These are phyloP conservation scores for Drosophila tanythrix DNA, from an alignment of 2,888 invertebrate genomes.

Conservation along the genomic window DNA sequence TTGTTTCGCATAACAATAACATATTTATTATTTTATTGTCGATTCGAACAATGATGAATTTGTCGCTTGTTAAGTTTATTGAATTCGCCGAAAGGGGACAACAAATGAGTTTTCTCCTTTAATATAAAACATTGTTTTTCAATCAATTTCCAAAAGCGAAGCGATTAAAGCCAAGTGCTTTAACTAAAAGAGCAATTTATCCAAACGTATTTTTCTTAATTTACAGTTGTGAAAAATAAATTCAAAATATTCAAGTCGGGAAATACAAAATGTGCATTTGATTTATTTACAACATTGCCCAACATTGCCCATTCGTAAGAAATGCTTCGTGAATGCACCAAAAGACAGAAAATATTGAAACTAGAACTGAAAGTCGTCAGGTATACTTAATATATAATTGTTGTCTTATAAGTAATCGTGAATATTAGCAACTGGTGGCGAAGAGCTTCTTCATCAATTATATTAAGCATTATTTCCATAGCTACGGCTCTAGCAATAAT, in stretches of 20 bases:
- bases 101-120: background rate
- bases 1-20: conserved; percentile 4
- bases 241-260: background rate
- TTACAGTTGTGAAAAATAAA: background rate
- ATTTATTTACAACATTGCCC: background rate
- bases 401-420: background rate
- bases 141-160: background rate
- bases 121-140: too few species aligned
- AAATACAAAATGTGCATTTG: background rate
- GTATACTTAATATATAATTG: background rate
- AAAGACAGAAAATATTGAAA: too few species aligned
- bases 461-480: background rate
- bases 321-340: background rate
- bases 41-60: conserved; percentile 16
- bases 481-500: background rate
- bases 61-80: conserved; percentile 22
- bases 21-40: conserved; percentile 14
- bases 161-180: background rate
- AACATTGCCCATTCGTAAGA: background rate
- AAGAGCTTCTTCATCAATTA: background rate
- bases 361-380: too few species aligned
- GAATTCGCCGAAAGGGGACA: background rate
- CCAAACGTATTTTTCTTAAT: background rate
- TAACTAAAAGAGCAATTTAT: background rate
- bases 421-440: background rate